Evolutionary conservation across 2,797 vertebrate species (phyloP).

Genomic region (Acrossocheilus fasciatus): DNA sequence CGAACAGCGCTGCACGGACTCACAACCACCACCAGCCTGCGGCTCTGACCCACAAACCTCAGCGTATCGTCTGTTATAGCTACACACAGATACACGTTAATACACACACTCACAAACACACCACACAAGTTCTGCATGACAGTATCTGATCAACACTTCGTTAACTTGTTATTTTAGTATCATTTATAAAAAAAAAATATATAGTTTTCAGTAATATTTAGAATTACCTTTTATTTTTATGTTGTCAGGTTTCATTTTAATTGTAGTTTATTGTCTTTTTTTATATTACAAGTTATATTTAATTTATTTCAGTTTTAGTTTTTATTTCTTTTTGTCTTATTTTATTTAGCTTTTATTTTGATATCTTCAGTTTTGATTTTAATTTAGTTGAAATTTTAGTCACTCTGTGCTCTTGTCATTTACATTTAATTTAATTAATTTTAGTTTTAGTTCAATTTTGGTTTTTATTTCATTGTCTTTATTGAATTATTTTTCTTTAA

Average conservation of each 20-base stretch:
- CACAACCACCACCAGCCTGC: constrained; percentile 90
- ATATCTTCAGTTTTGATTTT: background rate
- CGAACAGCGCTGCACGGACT: constrained; percentile 88
- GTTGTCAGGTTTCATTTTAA: no score
- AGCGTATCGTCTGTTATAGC: constrained; percentile 97
- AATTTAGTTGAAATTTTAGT: background rate
- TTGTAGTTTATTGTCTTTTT: no score
- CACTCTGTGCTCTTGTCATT: background rate
- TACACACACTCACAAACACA: constrained; percentile 2
- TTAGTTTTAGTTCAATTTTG: background rate
- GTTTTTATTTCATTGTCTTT: no score
- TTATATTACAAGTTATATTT: background rate
- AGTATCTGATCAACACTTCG: background rate
- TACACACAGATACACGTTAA: constrained; percentile 64
- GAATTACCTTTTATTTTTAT: no score
- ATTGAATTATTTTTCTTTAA: background rate
- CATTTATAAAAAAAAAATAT: background rate
- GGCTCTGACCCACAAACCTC: constrained; percentile 92
- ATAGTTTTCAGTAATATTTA: background rate
- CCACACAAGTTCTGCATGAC: background rate
- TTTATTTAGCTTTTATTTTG: background rate
- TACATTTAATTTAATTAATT: background rate
- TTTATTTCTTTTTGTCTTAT: background rate
- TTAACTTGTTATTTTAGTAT: background rate
- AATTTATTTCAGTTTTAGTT: background rate